Evolutionary conservation across 2,113 vertebrate species (phyloP), one percentile per base, ranked within the genome.

Genomic region (Ovis canadensis): DNA sequence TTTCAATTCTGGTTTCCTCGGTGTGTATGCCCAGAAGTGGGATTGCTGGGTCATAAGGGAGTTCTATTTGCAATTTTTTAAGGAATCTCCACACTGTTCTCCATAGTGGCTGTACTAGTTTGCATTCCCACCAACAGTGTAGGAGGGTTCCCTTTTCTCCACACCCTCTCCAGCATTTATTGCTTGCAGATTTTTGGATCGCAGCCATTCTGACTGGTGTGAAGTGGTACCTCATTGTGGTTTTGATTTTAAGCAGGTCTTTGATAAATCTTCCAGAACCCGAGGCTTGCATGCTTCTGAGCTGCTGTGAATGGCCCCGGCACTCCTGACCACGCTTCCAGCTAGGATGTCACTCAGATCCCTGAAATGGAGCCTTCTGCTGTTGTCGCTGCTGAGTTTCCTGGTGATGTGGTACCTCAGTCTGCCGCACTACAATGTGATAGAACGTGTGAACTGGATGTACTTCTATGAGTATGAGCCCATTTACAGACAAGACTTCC

Each of bases 381-480:
- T 91, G 57, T 96, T 99, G 33, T 97, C 98, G 0, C 0, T 94
- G 5, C 95, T 98, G 12, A 98, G 96, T 45, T 77, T 94, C 55
- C 0, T 98, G 0, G 92, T 97, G 85, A 55, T 97, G 77, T 98
- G 98, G 98, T 99, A 98, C 14, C 0, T 98, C 4, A 98, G 59
- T 16, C 48, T 97, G 16, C 96, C 92, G 2, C 86, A 98, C 60
- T 45, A 67, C 15, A 3, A 80, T 0, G 98, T 33, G 77, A 83
- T 91, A 0, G 92, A 99, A 1, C 71, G 27, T 0, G 0, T 96
- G 1, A 98, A 99, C 96, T 87, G 64, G n/a, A 96, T 98, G 81
- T 98, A 99, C 87, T 99, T 99, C 92, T 99, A 98, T 0, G 98
- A 99, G 7, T 95, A 98, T 0, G 97, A 99, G 77, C 98, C 98